Conservation (phyloP, 2,797 vertebrate species). For the Garrulus glandarius region DNA sequence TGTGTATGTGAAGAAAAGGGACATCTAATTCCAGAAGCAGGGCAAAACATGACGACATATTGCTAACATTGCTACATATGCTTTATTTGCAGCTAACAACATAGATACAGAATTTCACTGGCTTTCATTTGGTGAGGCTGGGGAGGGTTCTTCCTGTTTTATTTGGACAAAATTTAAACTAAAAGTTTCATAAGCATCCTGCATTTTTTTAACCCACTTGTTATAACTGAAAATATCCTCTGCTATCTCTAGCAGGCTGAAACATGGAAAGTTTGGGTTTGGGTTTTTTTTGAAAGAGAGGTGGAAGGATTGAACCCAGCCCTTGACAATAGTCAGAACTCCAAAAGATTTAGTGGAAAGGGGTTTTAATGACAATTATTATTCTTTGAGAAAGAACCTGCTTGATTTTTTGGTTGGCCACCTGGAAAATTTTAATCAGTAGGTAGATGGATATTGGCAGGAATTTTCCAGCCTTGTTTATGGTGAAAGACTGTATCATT, state of each 20-base stretch:
- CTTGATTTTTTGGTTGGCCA: background rate
- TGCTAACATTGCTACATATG: background rate
- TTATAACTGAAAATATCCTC: background rate
- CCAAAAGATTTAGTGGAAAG: background rate
- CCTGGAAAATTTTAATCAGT: background rate
- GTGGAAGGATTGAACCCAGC: fast-evolving
- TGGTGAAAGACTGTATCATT: background rate
- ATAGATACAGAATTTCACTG: background rate
- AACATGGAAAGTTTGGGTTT: background rate
- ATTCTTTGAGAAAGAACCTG: background rate
- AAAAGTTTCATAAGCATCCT: background rate
- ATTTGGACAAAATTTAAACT: background rate
- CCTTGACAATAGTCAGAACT: background rate
- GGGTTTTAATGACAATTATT: background rate
- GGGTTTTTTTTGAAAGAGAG: fast-evolving
- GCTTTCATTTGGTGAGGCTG: background rate
- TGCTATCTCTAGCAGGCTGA: background rate
- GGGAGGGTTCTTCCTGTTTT: background rate
- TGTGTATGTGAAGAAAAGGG: background rate
- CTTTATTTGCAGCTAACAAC: background rate
- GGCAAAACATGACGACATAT: background rate
- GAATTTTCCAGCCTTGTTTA: background rate
- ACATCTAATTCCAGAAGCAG: background rate
- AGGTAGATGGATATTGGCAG: background rate
- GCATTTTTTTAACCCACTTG: background rate